Evolutionary conservation across 2,113 vertebrate genomes (phyloP).

Genomic region (Nothocercus julius): DNA sequence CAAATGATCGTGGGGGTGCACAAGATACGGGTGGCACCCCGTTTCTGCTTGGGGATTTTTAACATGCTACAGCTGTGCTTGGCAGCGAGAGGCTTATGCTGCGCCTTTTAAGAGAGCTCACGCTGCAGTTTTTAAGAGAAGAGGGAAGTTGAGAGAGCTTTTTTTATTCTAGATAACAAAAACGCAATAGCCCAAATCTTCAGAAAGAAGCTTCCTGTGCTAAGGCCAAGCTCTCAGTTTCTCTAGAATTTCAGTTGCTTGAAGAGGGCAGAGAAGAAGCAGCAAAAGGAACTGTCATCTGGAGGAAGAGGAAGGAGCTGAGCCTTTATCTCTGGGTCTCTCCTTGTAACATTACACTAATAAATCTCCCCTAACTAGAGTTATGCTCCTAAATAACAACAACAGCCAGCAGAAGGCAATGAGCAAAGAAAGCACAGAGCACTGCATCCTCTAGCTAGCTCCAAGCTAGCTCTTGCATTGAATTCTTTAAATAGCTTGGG

Average conservation of each 20-base stretch:
- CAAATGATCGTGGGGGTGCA: accelerated
- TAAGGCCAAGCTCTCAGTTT: background rate
- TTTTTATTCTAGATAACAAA: background rate
- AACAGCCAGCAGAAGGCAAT: background rate
- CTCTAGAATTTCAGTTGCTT: background rate
- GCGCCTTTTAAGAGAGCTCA: background rate
- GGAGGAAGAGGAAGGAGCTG: background rate
- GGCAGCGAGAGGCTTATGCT: background rate
- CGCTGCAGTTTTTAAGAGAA: background rate
- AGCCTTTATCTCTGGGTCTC: background rate
- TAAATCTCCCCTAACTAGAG: background rate
- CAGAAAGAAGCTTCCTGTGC: background rate
- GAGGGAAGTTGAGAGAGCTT: background rate
- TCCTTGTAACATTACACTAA: background rate
- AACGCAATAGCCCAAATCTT: accelerated
- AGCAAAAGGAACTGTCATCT: background rate
- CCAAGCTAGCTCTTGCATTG: background rate
- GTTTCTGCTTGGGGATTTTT: background rate
- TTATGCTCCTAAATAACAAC: background rate
- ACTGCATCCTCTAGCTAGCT: background rate
- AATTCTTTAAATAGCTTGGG: background rate
- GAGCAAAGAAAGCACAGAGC: background rate
- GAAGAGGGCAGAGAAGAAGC: background rate
- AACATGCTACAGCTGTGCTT: background rate
- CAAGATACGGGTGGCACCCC: background rate